Conservation (phyloP, 1,140 invertebrate species). For the Drosophila pandora region DNA sequence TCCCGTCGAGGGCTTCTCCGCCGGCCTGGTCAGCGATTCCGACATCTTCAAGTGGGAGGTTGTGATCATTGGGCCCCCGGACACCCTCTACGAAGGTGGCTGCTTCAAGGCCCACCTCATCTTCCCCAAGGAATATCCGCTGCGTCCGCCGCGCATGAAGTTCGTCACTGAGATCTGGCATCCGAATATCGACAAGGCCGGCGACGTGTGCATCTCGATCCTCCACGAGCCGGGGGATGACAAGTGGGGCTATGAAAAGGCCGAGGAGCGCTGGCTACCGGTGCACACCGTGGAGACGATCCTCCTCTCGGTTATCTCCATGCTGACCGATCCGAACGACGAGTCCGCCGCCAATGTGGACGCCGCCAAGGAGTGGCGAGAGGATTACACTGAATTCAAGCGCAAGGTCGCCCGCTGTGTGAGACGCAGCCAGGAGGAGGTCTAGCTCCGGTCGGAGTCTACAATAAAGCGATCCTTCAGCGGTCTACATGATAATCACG, state of each 20-base stretch:
- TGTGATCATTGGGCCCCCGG: constrained; percentile 98
- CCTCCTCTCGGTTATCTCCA: constrained; percentile 98
- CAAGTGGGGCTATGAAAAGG: constrained; percentile 97
- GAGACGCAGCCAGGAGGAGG: constrained; percentile 88
- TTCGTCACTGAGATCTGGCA: constrained; percentile 99
- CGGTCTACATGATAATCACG: constrained; percentile 19
- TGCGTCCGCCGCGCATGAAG: constrained; percentile 99
- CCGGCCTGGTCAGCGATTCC: constrained; percentile 96
- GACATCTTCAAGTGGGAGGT: constrained; percentile 99
- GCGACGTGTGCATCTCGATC: constrained; percentile 99
- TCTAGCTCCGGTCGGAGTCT: constrained; percentile 17
- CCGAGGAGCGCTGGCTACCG: constrained; percentile 98
- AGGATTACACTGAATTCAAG: constrained; percentile 98
- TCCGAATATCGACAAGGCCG: constrained; percentile 98
- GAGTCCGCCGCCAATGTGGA: constrained; percentile 99
- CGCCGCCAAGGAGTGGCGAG: constrained; percentile 90
- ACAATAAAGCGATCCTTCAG: constrained; percentile 3
- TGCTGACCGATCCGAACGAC: constrained; percentile 99
- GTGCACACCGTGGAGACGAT: constrained; percentile 99
- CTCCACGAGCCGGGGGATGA: constrained; percentile 99
- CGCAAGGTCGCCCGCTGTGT: constrained; percentile 98
- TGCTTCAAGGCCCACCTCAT: constrained; percentile 98
- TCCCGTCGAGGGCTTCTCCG: constrained; percentile 93
- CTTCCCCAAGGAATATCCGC: constrained; percentile 99
- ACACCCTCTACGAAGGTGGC: constrained; percentile 98